phyloP scores from a whole-genome alignment of 2,113 vertebrate genomes.

The Aphyosemion australe region DNA sequence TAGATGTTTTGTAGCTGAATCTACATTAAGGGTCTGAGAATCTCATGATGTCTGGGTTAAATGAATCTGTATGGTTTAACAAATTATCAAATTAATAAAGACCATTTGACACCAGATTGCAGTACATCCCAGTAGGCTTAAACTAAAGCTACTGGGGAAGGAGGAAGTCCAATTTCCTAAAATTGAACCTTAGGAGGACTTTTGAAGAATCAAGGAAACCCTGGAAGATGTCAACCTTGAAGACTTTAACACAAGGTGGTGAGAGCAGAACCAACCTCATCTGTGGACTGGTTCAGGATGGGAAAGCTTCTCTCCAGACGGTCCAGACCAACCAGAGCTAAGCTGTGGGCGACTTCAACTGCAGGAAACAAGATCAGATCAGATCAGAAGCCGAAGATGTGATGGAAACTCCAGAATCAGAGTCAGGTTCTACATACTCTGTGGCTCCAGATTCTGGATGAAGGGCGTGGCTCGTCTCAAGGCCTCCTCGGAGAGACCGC shows the following conservation, averaged over 20 bases:
- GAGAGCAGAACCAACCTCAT: conserved; percentile 64
- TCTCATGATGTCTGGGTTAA: too few relatives aligned
- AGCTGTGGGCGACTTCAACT: conserved; percentile 73
- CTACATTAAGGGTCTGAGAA: too few relatives aligned
- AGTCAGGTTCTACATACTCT: conserved; percentile 61
- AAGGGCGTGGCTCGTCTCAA: conserved; percentile 63
- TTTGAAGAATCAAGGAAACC: background rate
- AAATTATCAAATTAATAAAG: too few relatives aligned
- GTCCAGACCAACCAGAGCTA: conserved; percentile 69
- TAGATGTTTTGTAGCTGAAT: too few relatives aligned
- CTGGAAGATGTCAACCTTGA: too few relatives aligned
- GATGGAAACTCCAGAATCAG: background rate
- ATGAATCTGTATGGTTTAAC: too few relatives aligned
- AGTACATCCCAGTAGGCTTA: too few relatives aligned
- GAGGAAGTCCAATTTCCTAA: too few relatives aligned
- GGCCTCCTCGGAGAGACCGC: conserved; percentile 51
- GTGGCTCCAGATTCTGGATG: conserved; percentile 70
- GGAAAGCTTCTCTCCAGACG: conserved; percentile 73
- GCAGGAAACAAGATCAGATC: background rate
- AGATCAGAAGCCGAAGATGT: background rate
- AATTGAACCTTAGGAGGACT: too few relatives aligned
- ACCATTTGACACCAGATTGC: too few relatives aligned
- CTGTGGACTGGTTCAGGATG: conserved; percentile 72
- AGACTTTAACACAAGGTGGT: too few relatives aligned
- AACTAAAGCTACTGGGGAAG: too few relatives aligned